Conservation (phyloP, 2,888 invertebrate genomes). For the Thysanoteuthis rhombus region DNA sequence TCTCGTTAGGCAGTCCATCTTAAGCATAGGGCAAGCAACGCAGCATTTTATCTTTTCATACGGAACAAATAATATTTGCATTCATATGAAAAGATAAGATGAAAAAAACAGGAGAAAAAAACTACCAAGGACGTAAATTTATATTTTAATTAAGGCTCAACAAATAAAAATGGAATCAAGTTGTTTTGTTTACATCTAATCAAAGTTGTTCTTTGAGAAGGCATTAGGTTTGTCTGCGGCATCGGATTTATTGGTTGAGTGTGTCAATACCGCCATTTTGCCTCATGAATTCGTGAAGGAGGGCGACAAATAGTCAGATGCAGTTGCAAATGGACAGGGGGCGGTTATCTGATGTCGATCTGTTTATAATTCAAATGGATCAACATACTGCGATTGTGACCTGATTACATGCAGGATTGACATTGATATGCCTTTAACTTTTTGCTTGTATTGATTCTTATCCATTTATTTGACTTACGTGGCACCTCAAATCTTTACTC, state of each 20-base stretch:
- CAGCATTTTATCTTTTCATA: too few species aligned
- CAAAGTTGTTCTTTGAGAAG: slow-evolving; percentile 12
- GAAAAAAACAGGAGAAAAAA: too few species aligned
- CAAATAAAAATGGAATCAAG: neutral
- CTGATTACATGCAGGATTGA: neutral
- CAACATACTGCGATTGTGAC: neutral
- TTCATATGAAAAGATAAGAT: too few species aligned
- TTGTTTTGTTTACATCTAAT: slow-evolving; percentile 1
- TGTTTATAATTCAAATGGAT: neutral
- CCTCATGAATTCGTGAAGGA: neutral
- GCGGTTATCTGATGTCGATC: neutral
- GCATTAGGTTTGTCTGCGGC: neutral
- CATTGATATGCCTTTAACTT: neutral
- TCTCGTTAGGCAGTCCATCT: too few species aligned
- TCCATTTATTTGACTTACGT: too few species aligned
- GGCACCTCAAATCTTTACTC: too few species aligned
- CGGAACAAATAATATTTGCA: too few species aligned
- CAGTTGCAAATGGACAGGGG: too few species aligned
- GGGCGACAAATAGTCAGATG: neutral
- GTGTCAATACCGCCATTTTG: neutral
- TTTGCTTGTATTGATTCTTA: neutral
- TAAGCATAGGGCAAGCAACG: too few species aligned
- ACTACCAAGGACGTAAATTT: too few species aligned
- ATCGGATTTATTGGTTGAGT: neutral
- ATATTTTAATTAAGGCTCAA: neutral